A percentile compares a stretch with the other conserved stretches of the same genome.
These are phyloP conservation scores for Phaonia tiefii DNA, from an alignment of 2,888 invertebrate species.

Conservation along the genomic window DNA sequence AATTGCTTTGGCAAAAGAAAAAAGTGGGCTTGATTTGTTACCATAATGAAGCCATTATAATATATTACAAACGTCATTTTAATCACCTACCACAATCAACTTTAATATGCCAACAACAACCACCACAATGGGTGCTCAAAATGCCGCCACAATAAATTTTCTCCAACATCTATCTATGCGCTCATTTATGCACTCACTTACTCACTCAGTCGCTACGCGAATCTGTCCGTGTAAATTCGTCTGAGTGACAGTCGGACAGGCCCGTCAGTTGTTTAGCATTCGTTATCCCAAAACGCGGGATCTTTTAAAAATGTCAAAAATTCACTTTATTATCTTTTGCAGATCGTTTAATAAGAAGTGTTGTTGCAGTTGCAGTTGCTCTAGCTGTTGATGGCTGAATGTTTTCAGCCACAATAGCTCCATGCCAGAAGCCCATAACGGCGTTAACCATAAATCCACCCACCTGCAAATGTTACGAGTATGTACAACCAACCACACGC, in stretches of 20 bases:
- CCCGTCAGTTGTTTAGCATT: slow-evolving; percentile 37
- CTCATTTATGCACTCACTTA: slow-evolving; percentile 9
- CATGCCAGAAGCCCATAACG: slow-evolving; percentile 68
- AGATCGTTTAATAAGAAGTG: slow-evolving; percentile 65
- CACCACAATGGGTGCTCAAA: slow-evolving; percentile 45
- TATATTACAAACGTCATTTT: slow-evolving; percentile 65
- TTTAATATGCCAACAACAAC: slow-evolving; percentile 48
- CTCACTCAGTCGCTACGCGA: too few species aligned
- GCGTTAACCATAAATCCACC: slow-evolving; percentile 71
- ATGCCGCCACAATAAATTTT: slow-evolving; percentile 53
- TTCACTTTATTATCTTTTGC: slow-evolving; percentile 67
- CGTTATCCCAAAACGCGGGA: slow-evolving; percentile 41
- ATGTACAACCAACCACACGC: neutral
- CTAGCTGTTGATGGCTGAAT: neutral
- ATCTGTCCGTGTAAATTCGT: neutral
- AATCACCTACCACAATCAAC: slow-evolving; percentile 65
- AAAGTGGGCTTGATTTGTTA: slow-evolving; percentile 63
- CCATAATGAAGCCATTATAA: slow-evolving; percentile 68
- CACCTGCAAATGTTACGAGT: slow-evolving; percentile 54
- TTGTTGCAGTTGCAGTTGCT: slow-evolving; percentile 2
- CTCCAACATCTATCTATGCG: slow-evolving; percentile 48
- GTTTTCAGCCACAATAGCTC: slow-evolving; percentile 17
- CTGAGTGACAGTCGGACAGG: slow-evolving; percentile 26
- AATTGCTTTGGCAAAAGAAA: neutral
- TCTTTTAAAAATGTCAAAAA: slow-evolving; percentile 68